Evolutionary conservation across 2,113 vertebrate genomes (phyloP), one percentile per base, ranked within the genome.

Genomic region (Oryzias celebensis): DNA sequence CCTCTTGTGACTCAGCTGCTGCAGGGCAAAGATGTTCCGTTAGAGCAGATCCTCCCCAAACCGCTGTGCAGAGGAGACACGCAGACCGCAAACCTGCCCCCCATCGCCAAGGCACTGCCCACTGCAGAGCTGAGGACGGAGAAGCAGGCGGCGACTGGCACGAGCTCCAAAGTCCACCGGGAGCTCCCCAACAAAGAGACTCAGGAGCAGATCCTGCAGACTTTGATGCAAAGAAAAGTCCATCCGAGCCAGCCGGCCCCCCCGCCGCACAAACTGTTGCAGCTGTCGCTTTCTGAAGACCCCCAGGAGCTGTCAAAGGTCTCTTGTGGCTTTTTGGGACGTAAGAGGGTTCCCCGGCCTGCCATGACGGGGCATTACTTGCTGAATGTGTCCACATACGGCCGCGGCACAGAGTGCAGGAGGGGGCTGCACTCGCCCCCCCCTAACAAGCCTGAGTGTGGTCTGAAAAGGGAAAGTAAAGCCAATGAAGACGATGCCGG

Each of bases 341-440:
- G 94, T 17, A 94, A 94, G 89, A 86, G 88, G 62, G 90, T 89
- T 5, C 92, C 93, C 36, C 94, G 90, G 80, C 97, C 97, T 5
- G 97, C 97, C 3, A 96, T 99, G 96, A 94, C 94, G 0, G 97
- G 97, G 14, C 97, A 99, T 59, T 99, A 99, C 48, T 93, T 99
- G 81, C 95, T 99, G 52, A 99, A 99, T 60, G 90, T 97, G 70
- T 97, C 97, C 70, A 98, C 96, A 0, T 99, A 99, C 0, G 96
- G 97, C 8, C 91, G 95, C 4, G 94, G 94, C n/a, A 88, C 96
- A 0, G 96, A 98, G 80, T 92, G 90, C 52, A 94, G 91, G 80
- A 93, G 93, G 58, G 85, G 90, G 71, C 91, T 91, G 28, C 86
- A 88, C 57, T 13, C 88, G 18, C 73, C 82, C 22, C 85, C 72